Evolutionary conservation across 2,113 vertebrate species (phyloP).

Genomic region (Lepus timidus): DNA sequence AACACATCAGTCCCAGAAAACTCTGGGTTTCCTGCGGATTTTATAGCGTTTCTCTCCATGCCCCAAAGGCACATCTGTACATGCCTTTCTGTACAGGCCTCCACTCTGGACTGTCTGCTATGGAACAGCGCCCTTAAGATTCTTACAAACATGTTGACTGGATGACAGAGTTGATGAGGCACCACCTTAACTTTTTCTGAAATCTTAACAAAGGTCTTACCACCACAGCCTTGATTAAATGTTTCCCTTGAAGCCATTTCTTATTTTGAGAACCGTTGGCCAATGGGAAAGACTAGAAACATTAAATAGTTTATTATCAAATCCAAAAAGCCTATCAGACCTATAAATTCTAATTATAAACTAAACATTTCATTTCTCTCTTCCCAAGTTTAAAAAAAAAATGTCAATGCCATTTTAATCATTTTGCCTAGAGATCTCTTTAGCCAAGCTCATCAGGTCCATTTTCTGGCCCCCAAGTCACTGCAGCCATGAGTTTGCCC

Average conservation of each 20-base stretch:
- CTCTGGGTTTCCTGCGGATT: not conserved
- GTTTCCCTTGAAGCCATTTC: slow-evolving; percentile 17
- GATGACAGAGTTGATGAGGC: not conserved
- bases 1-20: slow-evolving; percentile 13
- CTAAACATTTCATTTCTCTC: slow-evolving; percentile 32
- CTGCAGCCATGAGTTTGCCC: not conserved
- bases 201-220: not conserved
- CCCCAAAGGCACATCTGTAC: not conserved
- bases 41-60: not conserved
- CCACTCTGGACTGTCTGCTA: not conserved
- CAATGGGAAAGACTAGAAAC: not conserved
- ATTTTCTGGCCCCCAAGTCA: not conserved
- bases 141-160: not conserved
- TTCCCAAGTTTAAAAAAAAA: not conserved
- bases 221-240: not conserved
- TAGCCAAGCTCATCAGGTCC: not conserved
- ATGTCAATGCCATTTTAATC: not conserved
- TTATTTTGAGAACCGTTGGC: slow-evolving; percentile 22
- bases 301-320: slow-evolving; percentile 26
- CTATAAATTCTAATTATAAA: slow-evolving; percentile 35
- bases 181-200: slow-evolving; percentile 38
- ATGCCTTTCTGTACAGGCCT: not conserved
- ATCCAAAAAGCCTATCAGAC: not conserved
- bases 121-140: not conserved
- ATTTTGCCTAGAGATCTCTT: not conserved